Base-by-base conservation (phyloP, 2,113 vertebrate genomes). In the Percopsis transmontana region DNA sequence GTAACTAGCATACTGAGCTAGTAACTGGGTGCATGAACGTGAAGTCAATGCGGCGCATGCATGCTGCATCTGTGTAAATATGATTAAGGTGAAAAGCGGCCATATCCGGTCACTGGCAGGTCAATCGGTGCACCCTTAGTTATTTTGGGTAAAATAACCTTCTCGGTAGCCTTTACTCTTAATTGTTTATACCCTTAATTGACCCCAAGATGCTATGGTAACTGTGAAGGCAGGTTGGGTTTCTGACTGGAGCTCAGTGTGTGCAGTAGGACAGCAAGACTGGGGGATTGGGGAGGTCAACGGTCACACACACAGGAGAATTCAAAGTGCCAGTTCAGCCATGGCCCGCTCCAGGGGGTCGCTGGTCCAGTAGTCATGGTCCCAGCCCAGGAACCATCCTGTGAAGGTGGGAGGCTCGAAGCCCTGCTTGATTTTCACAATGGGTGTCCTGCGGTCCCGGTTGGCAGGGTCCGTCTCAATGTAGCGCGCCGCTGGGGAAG, bases 301-400 rank as follows among this genome's bases (percentile, higher is more conserved):
- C 70, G 76, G 65, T 74, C 73, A 33, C 27, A 33, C 27, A 33
- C 27, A 33, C 27, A 6, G 27, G 20, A 77, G 77, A 83, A 83
- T 73, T 95, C 77, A 98, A 64, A 94, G 81, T 44, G 92, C 86
- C 83, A 99, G 92, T 1, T 96, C 94, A 3, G 95, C 96, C 91
- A 98, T 89, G 9, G 92, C 95, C 10, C 95, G 88, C 72, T 98
- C 90, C 79, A 99, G 82, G 0, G 96, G 97, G 70, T 98, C 96
- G 5, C 90, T 88, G 62, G 89, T 83, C 97, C 97, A 99, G 91
- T 97, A 99, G 62, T 92, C 93, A 0, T 96, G 79, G 0, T 98
- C 96, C 97, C 97, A 99, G 80, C 95, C 96, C 62, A 99, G 91
- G 94, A 99, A 99, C 97, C 97, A 99, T 76, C 97, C 97, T 0